Conservation (phyloP, 2,797 vertebrate species). For the Percopsis omiscomaycus region DNA sequence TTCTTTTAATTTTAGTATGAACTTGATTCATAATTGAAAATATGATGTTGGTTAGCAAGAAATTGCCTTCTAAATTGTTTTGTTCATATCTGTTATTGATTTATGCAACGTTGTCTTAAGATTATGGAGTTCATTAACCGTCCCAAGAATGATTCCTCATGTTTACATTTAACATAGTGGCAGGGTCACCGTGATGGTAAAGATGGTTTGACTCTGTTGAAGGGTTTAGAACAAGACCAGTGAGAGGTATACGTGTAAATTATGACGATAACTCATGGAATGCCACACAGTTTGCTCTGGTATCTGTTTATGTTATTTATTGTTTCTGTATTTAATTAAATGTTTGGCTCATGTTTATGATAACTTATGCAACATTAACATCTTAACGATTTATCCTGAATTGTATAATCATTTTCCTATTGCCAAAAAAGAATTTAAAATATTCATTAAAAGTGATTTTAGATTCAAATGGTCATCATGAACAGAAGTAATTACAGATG, state of each 20-base stretch:
- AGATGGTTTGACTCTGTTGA: slow-evolving; percentile 34
- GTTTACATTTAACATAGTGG: slow-evolving; percentile 43
- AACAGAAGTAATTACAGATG: slow-evolving; percentile 26
- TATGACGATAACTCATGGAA: slow-evolving; percentile 28
- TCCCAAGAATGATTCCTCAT: slow-evolving; percentile 44
- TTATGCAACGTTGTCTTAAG: slow-evolving; percentile 43
- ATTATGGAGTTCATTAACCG: slow-evolving; percentile 30
- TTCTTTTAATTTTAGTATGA: slow-evolving; percentile 22
- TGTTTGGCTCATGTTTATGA: slow-evolving; percentile 56
- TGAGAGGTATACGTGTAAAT: slow-evolving; percentile 1
- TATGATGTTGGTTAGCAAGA: neutral
- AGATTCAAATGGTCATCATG: slow-evolving; percentile 39
- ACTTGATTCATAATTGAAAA: slow-evolving; percentile 13
- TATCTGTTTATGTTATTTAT: slow-evolving; percentile 60
- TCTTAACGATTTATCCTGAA: slow-evolving; percentile 57
- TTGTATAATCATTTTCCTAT: slow-evolving; percentile 57
- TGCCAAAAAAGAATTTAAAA: slow-evolving; percentile 56
- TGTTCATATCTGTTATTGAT: slow-evolving; percentile 19
- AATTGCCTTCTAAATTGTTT: slow-evolving; percentile 36
- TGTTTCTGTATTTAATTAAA: slow-evolving; percentile 69
- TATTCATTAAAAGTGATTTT: slow-evolving; percentile 45
- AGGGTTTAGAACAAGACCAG: slow-evolving; percentile 25
- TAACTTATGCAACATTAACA: slow-evolving; percentile 49
- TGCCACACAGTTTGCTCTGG: slow-evolving; percentile 30
- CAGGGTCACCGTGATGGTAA: slow-evolving; percentile 41